Conservation (phyloP, 1,140 invertebrate species). For the Caerostris darwini region DNA sequence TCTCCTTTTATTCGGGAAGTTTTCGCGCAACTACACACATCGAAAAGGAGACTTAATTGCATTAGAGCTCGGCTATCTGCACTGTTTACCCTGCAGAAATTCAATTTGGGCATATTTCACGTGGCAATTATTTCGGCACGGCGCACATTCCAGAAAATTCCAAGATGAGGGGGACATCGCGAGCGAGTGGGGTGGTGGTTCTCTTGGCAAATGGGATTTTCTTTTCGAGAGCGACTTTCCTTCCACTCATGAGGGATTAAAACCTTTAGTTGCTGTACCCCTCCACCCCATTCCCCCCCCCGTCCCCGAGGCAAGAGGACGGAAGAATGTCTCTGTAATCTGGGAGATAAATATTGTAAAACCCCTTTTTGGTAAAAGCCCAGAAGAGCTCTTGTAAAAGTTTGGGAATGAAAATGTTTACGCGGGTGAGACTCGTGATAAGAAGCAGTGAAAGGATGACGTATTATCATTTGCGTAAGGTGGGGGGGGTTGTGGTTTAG, state of each 20-base stretch:
- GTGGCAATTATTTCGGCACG: background rate
- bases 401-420: conserved; percentile 10
- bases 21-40: conserved; percentile 23
- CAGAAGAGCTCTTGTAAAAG: background rate
- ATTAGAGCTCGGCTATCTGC: background rate
- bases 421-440: background rate
- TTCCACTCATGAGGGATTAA: conserved; percentile 9
- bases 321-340: conserved; percentile 34
- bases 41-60: conserved; percentile 22
- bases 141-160: background rate
- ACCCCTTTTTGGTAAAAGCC: background rate
- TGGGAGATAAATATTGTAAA: background rate
- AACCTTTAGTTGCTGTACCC: background rate
- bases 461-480: no score
- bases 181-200: background rate
- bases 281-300: background rate
- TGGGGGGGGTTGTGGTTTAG: background rate
- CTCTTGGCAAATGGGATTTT: conserved; percentile 8
- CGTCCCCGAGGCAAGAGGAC: background rate
- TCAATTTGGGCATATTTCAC: conserved; percentile 30
- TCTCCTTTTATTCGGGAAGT: background rate
- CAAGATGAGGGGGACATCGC: no score
- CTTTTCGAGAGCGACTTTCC: conserved; percentile 20
- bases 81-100: conserved; percentile 19
- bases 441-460: no score